Base-by-base conservation (phyloP, 2,888 invertebrate species). In the Apamea anceps region DNA sequence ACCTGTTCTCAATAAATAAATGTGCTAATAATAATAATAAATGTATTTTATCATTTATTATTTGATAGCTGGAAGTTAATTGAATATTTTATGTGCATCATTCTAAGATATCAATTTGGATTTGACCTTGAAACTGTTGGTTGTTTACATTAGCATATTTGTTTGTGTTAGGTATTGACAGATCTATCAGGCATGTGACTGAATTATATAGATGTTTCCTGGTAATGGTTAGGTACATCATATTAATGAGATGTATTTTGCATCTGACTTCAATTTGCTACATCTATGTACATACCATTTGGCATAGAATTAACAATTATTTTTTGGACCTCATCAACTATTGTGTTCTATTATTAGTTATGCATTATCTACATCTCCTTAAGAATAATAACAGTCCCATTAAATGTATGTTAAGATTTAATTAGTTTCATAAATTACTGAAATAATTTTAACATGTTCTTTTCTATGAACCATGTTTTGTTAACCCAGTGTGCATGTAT, bases 251-350 rank as follows among this genome's bases (percentile, higher is more conserved):
- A 45, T 70, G 3, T 71, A 63, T 79, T 78, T 77, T 79, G 82
- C 71, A 82, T 84, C 71, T 45, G 60, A 71, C 67, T 79, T 25
- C 68, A 71, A 72, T 72, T 79, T 75, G 63, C 18, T 71, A 77
- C 48, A 77, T 28, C 51, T 60, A 42, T 77, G 67, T 48, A n/a
- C n/a, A n/a, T n/a, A 81, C 73, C 79, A 87, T 89, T 90, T 90
- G 90, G 88, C 89, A 90, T 88, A 72, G 74, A 85, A 75, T 86
- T 86, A 82, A 73, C 63, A 65, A 37, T 70, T 77, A 57, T 18
- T 72, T 80, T 84, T 87, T 82, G 85, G 90, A 89, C 89, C 90
- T 88, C 84, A 84, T 91, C 88, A 90, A 90, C 90, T 91, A 90
- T 91, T 88, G 88, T 85, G 87, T 86, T 87, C 87, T 90, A 88